A percentile compares a stretch with the other conserved stretches of the same genome.
These are phyloP conservation scores for Cryptomyrus ogoouensis DNA, from an alignment of 2,113 vertebrate species.

Conservation along the genomic window DNA sequence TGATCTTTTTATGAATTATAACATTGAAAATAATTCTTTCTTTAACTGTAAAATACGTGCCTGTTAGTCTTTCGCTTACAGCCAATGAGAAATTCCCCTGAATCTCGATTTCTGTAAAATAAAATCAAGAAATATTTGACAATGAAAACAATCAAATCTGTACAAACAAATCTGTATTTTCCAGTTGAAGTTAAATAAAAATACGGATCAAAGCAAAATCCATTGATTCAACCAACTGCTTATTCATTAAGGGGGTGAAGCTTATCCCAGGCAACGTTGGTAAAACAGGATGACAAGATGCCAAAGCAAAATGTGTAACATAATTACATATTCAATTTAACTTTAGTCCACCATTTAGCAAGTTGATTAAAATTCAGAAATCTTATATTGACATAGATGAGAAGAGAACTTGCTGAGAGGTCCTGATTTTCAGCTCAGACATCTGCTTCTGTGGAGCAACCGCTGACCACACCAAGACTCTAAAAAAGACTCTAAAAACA, in stretches of 20 bases:
- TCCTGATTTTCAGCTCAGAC: background rate
- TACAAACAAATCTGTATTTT: background rate
- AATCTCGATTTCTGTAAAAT: slow-evolving; percentile 47
- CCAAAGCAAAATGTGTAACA: background rate
- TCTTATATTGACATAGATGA: background rate
- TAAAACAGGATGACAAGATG: background rate
- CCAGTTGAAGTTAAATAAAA: slow-evolving; percentile 4
- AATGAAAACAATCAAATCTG: background rate
- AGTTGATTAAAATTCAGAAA: background rate
- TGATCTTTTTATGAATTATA: background rate
- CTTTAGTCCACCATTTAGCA: background rate
- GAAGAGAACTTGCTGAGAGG: background rate
- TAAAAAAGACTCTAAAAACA: slow-evolving; percentile 10
- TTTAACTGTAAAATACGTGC: slow-evolving; percentile 38
- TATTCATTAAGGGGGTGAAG: background rate
- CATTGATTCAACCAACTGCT: background rate
- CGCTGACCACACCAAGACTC: slow-evolving; percentile 16
- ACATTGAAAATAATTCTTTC: background rate
- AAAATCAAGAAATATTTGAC: background rate
- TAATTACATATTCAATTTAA: slow-evolving; percentile 2
- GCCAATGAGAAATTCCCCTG: slow-evolving; percentile 44
- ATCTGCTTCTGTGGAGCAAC: background rate
- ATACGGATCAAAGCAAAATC: background rate
- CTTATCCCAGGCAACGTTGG: background rate
- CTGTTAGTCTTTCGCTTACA: slow-evolving; percentile 54